phyloP scores from a whole-genome alignment of 2,797 vertebrate genomes.

The Halcyon smyrnensis region DNA sequence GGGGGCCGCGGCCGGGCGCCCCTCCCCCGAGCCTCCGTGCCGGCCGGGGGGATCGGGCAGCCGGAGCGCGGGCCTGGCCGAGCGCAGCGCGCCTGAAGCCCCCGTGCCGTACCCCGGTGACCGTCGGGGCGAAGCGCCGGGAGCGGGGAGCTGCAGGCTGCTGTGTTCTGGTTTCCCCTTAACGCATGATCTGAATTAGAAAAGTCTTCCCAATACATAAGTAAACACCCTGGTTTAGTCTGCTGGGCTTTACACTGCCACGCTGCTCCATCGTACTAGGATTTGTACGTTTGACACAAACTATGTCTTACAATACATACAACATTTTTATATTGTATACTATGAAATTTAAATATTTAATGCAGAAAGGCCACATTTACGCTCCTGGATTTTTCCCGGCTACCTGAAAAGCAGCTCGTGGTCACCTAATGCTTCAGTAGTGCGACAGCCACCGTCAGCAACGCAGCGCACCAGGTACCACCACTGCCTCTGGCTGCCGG shows the following conservation, averaged over 20 bases:
- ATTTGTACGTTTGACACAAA: not conserved
- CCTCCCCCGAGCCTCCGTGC: too few species aligned
- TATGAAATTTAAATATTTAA: not conserved
- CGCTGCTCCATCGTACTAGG: fast-evolving
- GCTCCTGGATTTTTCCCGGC: not conserved
- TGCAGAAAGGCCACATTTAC: not conserved
- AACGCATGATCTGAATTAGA: not conserved
- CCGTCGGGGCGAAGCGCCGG: not conserved
- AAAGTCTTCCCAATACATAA: not conserved
- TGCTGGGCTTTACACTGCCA: not conserved
- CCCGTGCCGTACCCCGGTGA: too few species aligned
- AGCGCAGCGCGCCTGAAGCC: too few species aligned
- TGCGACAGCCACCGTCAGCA: not conserved
- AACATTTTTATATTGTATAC: not conserved
- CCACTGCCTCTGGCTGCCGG: not conserved
- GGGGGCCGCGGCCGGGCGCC: too few species aligned
- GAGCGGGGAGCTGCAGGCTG: fast-evolving
- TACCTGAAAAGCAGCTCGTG: not conserved
- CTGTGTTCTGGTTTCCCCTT: too few species aligned
- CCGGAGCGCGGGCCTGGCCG: too few species aligned
- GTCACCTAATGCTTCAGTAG: not conserved
- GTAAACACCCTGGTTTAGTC: not conserved
- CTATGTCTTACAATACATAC: fast-evolving
- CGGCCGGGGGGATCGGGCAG: too few species aligned
- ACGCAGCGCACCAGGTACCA: not conserved